These are phyloP conservation scores for Natrix natrix DNA, from an alignment of 2,797 vertebrate species.

Conservation along the genomic window DNA sequence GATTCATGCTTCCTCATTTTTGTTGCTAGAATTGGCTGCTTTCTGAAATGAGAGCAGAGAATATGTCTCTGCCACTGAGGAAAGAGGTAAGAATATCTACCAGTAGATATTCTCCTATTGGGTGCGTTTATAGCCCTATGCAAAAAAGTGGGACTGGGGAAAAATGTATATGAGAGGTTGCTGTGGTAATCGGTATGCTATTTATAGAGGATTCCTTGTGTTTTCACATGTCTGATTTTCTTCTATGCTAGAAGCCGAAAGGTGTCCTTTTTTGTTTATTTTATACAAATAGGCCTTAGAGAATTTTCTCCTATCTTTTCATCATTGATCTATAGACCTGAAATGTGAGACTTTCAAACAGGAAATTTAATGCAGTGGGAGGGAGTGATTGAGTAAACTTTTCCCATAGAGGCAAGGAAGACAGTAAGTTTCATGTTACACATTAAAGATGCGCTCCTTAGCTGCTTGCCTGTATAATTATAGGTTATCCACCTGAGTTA, in stretches of 20 bases:
- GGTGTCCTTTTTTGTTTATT: neutral
- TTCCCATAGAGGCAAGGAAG: neutral
- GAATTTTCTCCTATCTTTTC: neutral
- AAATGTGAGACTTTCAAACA: neutral
- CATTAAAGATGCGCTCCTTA: constrained; percentile 35
- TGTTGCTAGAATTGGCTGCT: constrained; percentile 47
- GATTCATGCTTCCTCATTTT: constrained; percentile 66
- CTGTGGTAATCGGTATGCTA: neutral
- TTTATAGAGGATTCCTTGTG: fast-evolving
- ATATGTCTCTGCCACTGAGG: constrained; percentile 57
- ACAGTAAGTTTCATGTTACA: constrained; percentile 29
- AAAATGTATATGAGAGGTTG: neutral
- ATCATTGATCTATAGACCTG: fast-evolving
- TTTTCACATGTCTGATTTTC: neutral
- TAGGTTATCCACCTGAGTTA: constrained; percentile 54
- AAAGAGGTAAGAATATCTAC: constrained; percentile 59
- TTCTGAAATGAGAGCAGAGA: constrained; percentile 18
- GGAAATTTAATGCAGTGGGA: constrained; percentile 15
- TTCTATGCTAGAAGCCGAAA: neutral
- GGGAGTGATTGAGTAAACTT: constrained; percentile 18
- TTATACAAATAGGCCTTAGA: neutral
- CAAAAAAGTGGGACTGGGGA: neutral
- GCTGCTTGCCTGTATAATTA: constrained; percentile 48
- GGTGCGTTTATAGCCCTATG: neutral
- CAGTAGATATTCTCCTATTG: neutral